phyloP scores from a whole-genome alignment of 2,888 invertebrate genomes.

The Oxyteleia sp. region DNA sequence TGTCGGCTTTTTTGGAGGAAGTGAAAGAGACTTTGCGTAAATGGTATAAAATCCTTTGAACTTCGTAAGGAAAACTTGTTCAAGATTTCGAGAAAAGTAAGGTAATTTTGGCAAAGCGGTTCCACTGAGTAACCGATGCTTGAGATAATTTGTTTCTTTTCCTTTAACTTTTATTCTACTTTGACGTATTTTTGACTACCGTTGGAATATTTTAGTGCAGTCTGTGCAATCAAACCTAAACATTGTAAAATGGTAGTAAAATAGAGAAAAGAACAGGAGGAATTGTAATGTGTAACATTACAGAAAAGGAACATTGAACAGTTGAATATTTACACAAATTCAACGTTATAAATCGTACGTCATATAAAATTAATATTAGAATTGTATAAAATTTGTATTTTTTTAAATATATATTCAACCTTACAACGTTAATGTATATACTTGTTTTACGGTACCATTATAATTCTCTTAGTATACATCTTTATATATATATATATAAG shows the following conservation, averaged over 20 bases:
- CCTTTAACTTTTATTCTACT: no score
- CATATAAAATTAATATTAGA: constrained; percentile 39
- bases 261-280: background rate
- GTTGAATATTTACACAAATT: constrained; percentile 29
- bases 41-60: constrained; percentile 21
- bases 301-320: constrained; percentile 25
- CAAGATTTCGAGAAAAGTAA: constrained; percentile 26
- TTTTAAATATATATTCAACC: constrained; percentile 30
- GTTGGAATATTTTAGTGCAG: no score
- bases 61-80: constrained; percentile 17
- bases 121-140: no score
- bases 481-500: constrained; percentile 13
- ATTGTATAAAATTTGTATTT: constrained; percentile 34
- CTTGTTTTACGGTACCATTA: background rate
- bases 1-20: background rate
- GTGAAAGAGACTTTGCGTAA: no score
- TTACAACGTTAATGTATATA: constrained; percentile 22
- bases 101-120: constrained; percentile 32
- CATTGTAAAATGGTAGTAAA: constrained; percentile 1
- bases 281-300: constrained; percentile 11
- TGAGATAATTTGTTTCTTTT: no score
- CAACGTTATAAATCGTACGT: constrained; percentile 14
- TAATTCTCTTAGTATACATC: constrained; percentile 10
- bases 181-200: no score
- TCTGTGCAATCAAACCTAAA: constrained; percentile 16